These are phyloP conservation scores for Drosophila rubida DNA, from an alignment of 2,888 invertebrate species.

Conservation along the genomic window DNA sequence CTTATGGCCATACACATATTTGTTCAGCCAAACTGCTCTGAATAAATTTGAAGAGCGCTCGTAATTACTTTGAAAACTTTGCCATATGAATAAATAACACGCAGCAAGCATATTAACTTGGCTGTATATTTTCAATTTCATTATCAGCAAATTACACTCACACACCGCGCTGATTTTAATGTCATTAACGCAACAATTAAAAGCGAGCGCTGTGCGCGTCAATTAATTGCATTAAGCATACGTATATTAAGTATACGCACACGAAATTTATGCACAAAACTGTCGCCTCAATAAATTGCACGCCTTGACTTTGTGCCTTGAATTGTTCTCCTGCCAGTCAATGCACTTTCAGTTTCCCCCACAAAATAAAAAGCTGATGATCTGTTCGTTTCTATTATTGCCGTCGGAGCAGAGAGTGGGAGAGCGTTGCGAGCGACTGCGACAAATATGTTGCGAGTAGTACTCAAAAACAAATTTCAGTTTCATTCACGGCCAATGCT, in stretches of 20 bases:
- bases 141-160: background rate
- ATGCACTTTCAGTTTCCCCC: constrained; percentile 20
- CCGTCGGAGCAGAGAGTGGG: constrained; percentile 8
- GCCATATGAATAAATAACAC: too few species aligned
- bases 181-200: constrained; percentile 38
- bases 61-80: constrained; percentile 21
- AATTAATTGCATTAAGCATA: constrained; percentile 42
- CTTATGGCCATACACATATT: background rate
- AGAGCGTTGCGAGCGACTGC: constrained; percentile 12
- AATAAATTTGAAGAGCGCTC: background rate
- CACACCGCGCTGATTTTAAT: constrained; percentile 5
- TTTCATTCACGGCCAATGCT: constrained; percentile 48
- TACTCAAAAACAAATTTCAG: constrained; percentile 25
- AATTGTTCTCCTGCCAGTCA: constrained; percentile 19
- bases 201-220: constrained; percentile 24
- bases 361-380: too few species aligned
- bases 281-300: constrained; percentile 15
- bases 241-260: constrained; percentile 9
- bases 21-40: background rate
- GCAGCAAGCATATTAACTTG: background rate
- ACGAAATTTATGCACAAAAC: background rate
- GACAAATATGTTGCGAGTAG: constrained; percentile 21
- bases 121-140: background rate
- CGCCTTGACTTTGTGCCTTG: constrained; percentile 30
- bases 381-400: constrained; percentile 6